These are phyloP conservation scores for Lasioglossum vierecki DNA, from an alignment of 2,888 invertebrate genomes.

Conservation along the genomic window DNA sequence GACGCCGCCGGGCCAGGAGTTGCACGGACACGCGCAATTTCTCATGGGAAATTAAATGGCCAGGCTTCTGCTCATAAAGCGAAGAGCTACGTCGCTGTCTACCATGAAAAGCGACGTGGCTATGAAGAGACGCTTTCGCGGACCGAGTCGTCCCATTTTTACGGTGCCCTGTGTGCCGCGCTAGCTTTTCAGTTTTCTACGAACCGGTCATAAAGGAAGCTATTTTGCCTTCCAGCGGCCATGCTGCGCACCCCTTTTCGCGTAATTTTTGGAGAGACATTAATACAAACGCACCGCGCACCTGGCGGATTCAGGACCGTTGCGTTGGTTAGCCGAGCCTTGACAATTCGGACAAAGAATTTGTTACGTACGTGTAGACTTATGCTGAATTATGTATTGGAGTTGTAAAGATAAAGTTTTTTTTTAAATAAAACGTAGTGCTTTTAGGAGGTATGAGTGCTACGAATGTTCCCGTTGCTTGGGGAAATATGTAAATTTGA, in stretches of 20 bases:
- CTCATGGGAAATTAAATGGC: constrained; percentile 79
- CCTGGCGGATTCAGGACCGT: not conserved
- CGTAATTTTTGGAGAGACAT: not conserved
- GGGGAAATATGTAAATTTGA: not conserved
- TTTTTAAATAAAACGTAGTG: not conserved
- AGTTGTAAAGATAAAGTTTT: not conserved
- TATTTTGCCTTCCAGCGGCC: not conserved
- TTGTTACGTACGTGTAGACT: not conserved
- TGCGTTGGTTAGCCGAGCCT: not conserved
- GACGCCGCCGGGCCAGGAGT: constrained; percentile 25
- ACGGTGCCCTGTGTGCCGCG: constrained; percentile 23
- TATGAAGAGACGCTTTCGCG: constrained; percentile 51
- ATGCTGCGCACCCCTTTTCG: not conserved
- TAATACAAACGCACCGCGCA: not conserved
- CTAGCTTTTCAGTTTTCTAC: constrained; percentile 47
- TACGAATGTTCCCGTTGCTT: not conserved
- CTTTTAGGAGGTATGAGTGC: not conserved
- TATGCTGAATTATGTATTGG: not conserved
- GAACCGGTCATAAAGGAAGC: constrained; percentile 16
- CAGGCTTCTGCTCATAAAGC: constrained; percentile 68
- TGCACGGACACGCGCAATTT: constrained; percentile 73
- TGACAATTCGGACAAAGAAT: not conserved
- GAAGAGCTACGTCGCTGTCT: constrained; percentile 57
- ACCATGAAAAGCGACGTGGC: constrained; percentile 48
- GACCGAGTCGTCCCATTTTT: constrained; percentile 57